These are phyloP conservation scores for Drosophila prolongata DNA, from an alignment of 2,888 invertebrate genomes.

Conservation along the genomic window DNA sequence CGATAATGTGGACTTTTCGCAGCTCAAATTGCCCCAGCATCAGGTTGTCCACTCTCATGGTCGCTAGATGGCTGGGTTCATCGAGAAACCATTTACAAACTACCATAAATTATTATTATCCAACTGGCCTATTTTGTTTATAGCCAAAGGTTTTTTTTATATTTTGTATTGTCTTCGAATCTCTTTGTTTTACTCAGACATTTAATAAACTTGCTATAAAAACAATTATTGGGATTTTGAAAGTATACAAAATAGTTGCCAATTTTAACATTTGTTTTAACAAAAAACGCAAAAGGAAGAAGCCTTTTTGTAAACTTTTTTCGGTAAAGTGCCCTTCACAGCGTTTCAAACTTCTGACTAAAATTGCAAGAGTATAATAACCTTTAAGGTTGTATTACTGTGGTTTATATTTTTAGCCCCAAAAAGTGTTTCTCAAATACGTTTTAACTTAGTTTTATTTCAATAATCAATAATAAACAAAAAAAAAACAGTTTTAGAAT, in stretches of 20 bases:
- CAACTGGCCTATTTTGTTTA: background rate
- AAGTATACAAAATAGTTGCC: too few relatives aligned
- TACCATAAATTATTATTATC: background rate
- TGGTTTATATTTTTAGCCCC: background rate
- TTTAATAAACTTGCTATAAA: background rate
- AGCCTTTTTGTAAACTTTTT: too few relatives aligned
- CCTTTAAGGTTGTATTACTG: too few relatives aligned
- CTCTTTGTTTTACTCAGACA: background rate
- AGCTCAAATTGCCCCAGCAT: conserved; percentile 28
- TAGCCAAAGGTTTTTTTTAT: background rate
- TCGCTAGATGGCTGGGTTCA: conserved; percentile 9
- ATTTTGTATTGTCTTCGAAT: background rate
- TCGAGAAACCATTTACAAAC: background rate
- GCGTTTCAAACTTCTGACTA: too few relatives aligned
- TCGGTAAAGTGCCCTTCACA: too few relatives aligned
- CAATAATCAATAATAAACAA: conserved; percentile 21
- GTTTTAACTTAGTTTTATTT: conserved; percentile 9
- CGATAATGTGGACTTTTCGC: conserved; percentile 60
- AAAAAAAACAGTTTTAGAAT: conserved; percentile 22
- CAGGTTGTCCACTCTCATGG: conserved; percentile 44
- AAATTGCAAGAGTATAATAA: too few relatives aligned
- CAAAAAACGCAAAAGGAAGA: too few relatives aligned
- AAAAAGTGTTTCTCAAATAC: background rate
- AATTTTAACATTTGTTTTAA: too few relatives aligned
- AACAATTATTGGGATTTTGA: too few relatives aligned